phyloP scores from a whole-genome alignment of 35 echinoderm and acorn worm species.

The Eucidaris tribuloides region DNA sequence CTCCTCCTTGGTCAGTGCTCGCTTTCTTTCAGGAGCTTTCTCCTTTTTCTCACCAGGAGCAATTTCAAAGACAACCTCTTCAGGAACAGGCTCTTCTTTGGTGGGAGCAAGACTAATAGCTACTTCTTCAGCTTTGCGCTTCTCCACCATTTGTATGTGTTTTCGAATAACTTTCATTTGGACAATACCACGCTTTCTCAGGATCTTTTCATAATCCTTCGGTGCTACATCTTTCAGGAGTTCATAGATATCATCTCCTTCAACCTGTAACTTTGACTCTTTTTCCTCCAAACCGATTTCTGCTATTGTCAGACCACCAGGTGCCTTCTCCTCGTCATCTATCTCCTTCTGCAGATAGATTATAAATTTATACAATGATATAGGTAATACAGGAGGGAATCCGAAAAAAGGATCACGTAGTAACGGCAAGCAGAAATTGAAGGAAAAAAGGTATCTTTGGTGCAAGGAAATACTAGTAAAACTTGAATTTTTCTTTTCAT shows the following conservation, averaged over 20 bases:
- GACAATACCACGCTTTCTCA: conserved; percentile 23
- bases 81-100: background rate
- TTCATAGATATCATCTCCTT: conserved; percentile 45
- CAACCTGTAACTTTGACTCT: too few species aligned
- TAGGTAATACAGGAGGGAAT: too few species aligned
- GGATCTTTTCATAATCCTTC: conserved; percentile 50
- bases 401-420: too few species aligned
- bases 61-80: conserved; percentile 12
- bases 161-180: conserved; percentile 41
- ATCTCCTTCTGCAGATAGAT: background rate
- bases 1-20: background rate
- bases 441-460: too few species aligned
- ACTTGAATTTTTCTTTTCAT: too few species aligned
- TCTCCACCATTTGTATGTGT: conserved; percentile 40
- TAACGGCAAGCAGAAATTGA: too few species aligned
- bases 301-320: background rate
- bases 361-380: too few species aligned
- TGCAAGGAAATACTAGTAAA: too few species aligned
- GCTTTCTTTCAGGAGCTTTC: conserved; percentile 19
- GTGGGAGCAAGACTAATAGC: background rate
- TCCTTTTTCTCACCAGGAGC: conserved; percentile 1
- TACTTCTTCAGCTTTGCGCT: conserved; percentile 40
- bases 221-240: conserved; percentile 61
- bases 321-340: background rate
- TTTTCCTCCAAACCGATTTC: too few species aligned